These are phyloP conservation scores for Dolomedes plantarius DNA, from an alignment of 2,888 invertebrate species.

Conservation along the genomic window DNA sequence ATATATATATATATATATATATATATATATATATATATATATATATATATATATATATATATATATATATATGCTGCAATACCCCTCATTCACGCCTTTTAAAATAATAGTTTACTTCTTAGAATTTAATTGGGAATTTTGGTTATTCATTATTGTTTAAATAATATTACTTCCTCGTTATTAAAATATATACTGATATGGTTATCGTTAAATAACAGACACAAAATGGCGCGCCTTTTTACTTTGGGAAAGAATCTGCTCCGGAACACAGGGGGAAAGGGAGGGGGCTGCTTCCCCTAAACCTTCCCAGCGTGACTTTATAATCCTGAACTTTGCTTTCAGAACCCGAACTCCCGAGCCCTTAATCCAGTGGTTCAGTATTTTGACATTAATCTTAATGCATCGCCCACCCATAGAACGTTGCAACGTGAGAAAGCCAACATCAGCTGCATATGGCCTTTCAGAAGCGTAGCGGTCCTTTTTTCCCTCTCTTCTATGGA, in stretches of 20 bases:
- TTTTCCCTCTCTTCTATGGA: neutral
- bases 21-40: too few species aligned
- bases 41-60: too few species aligned
- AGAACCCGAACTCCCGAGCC: slow-evolving; percentile 15
- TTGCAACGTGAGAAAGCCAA: slow-evolving; percentile 64
- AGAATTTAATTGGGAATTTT: too few species aligned
- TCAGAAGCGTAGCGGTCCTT: neutral
- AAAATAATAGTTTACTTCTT: too few species aligned
- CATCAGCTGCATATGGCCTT: slow-evolving; percentile 4
- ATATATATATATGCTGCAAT: too few species aligned
- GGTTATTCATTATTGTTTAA: too few species aligned
- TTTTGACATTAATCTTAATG: slow-evolving; percentile 68
- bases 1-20: too few species aligned
- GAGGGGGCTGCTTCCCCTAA: neutral
- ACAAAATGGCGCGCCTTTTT: neutral
- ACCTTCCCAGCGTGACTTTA: slow-evolving; percentile 47
- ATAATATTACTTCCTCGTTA: too few species aligned
- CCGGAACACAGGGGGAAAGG: neutral
- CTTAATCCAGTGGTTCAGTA: slow-evolving; percentile 65
- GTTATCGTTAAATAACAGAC: too few species aligned
- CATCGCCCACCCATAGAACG: slow-evolving; percentile 53
- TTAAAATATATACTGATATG: too few species aligned
- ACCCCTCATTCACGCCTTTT: too few species aligned
- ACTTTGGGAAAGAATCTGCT: too few species aligned
- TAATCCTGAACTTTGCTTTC: slow-evolving; percentile 53